A percentile compares a stretch with the other conserved stretches of the same genome.
Evolutionary conservation across 2,113 vertebrate species (phyloP).

Genomic region (Mirounga angustirostris): DNA sequence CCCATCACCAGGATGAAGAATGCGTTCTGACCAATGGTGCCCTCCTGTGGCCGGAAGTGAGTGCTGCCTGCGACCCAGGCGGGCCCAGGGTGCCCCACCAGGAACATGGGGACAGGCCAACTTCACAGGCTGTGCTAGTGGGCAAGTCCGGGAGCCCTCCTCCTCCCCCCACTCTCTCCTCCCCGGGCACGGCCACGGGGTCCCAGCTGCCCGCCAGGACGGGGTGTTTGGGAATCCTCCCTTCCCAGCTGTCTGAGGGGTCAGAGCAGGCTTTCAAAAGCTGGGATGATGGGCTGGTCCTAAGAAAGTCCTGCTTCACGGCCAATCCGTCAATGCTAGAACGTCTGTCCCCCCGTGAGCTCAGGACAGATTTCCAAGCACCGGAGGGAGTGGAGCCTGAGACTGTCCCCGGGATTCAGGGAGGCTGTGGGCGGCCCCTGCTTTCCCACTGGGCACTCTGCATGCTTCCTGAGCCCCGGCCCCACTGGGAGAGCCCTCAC

Average conservation of each 20-base stretch:
- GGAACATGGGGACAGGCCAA: background rate
- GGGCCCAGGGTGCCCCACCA: background rate
- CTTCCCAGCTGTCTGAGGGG: background rate
- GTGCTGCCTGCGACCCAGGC: background rate
- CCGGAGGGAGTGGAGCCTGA: background rate
- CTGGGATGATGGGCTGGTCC: accelerated
- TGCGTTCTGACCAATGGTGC: background rate
- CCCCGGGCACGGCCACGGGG: background rate
- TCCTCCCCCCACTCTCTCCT: background rate
- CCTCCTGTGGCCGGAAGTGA: background rate
- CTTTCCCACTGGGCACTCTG: background rate
- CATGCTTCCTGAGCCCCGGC: background rate
- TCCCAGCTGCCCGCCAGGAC: background rate
- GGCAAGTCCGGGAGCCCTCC: background rate
- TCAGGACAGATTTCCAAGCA: background rate
- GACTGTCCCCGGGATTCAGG: background rate
- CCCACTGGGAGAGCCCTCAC: background rate
- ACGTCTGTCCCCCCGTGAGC: background rate
- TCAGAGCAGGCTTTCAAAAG: background rate
- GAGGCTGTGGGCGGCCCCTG: background rate
- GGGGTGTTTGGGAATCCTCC: background rate
- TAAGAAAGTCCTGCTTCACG: background rate
- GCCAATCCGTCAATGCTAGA: background rate
- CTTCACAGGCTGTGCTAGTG: background rate
- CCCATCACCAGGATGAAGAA: background rate